phyloP scores from a whole-genome alignment of 1,140 invertebrate genomes.

The Spodoptera litura region DNA sequence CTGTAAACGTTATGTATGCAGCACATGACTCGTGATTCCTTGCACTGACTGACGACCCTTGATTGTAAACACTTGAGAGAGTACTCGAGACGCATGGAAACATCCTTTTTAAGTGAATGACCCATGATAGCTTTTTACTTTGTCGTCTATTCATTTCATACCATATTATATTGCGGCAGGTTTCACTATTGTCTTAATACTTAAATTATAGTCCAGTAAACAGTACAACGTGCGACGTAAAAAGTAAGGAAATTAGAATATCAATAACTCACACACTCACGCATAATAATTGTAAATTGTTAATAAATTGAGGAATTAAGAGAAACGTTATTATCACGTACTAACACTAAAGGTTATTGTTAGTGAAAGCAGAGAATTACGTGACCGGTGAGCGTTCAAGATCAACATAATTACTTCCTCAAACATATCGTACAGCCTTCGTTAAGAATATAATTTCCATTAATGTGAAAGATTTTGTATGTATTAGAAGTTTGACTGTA shows the following conservation, averaged over 20 bases:
- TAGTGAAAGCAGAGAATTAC: constrained; percentile 62
- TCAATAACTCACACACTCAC: constrained; percentile 7
- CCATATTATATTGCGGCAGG: no score
- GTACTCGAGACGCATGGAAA: constrained; percentile 31
- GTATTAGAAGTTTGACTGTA: not conserved
- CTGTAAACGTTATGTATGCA: constrained; percentile 14
- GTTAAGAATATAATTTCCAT: no score
- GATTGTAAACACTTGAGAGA: constrained; percentile 1
- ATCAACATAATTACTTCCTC: constrained; percentile 59
- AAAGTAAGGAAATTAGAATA: constrained; percentile 16
- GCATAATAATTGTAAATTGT: constrained; percentile 1
- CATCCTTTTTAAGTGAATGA: constrained; percentile 19
- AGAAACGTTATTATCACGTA: constrained; percentile 49
- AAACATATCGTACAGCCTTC: constrained; percentile 16
- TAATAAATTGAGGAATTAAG: constrained; percentile 6
- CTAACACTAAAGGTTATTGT: constrained; percentile 52
- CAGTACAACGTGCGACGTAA: not conserved
- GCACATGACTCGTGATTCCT: constrained; percentile 1
- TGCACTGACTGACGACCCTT: constrained; percentile 14
- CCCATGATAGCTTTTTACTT: not conserved
- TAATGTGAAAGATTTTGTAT: no score
- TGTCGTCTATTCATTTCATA: not conserved
- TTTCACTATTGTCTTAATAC: not conserved
- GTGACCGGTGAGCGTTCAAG: constrained; percentile 59
- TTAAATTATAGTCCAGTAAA: not conserved